Evolutionary conservation across 2,113 vertebrate genomes (phyloP).

Genomic region (Petrocephalus microphthalmus): DNA sequence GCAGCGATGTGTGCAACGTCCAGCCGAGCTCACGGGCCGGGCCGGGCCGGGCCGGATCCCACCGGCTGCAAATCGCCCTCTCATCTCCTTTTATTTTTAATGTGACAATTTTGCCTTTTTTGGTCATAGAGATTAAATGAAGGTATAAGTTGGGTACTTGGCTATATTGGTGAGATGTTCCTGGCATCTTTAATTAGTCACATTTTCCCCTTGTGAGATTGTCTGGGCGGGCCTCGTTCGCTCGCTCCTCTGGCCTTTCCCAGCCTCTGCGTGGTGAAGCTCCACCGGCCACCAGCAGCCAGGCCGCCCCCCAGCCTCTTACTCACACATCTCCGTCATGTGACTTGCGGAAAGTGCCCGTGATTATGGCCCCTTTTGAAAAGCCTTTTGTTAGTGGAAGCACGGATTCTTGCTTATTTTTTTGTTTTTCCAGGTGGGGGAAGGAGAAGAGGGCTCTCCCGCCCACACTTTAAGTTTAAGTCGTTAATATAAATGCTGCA

Average conservation of each 20-base stretch:
- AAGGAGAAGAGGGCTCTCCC: background rate
- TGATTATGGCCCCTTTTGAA: background rate
- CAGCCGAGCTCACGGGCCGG: background rate
- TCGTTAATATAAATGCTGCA: background rate
- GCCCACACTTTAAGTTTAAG: background rate
- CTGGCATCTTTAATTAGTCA: background rate
- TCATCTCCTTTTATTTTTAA: background rate
- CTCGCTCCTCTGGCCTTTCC: background rate
- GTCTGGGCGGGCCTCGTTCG: background rate
- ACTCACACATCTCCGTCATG: background rate
- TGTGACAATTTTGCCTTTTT: background rate
- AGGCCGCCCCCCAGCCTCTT: background rate
- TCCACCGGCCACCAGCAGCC: background rate
- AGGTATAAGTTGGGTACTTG: background rate
- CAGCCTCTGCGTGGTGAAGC: too few species aligned
- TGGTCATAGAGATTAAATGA: background rate
- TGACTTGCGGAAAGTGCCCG: background rate
- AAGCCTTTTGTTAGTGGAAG: background rate
- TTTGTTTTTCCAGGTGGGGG: background rate
- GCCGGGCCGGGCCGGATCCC: background rate
- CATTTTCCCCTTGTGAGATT: background rate
- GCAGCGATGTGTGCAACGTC: background rate
- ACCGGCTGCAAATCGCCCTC: background rate
- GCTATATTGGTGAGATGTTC: background rate
- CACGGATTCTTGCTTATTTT: background rate